Evolutionary conservation across 1,140 invertebrate genomes (phyloP), one percentile per base, ranked within the genome.

Genomic region (Agrilus planipennis): DNA sequence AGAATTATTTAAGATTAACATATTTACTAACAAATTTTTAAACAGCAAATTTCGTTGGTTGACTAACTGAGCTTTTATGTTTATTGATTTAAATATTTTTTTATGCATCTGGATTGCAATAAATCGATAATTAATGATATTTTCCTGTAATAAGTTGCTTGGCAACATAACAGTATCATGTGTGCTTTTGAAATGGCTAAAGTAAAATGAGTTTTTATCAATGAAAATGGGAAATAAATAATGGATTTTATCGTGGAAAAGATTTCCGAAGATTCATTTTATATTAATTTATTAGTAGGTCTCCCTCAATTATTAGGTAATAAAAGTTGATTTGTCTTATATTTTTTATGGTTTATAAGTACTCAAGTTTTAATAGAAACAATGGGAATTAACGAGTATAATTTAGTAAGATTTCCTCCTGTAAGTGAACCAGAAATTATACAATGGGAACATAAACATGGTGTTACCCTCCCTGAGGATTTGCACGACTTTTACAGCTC

Each of bases 221-320:
- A n/a, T n/a, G n/a, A n/a, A n/a, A n/a, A n/a, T n/a, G n/a, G n/a
- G n/a, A n/a, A n/a, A n/a, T n/a, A n/a, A n/a, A n/a, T n/a, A 39
- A 39, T 39, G 37, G 22, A 39, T 18, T 39, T 27, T 28, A 15
- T 19, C 25, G 37, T 39, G 14, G 37, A 39, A 9, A 27, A 14
- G 7, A 25, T 39, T 6, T 39, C 37, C 9, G 37, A 39, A 39
- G 17, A 19, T 21, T 19, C 22, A 2, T 39, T 19, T 39, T 39
- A 19, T 29, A 6, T 19, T 27, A 39, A 29, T 18, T 19, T 39
- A n/a, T 12, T 39, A 17, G 11, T 39, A 6, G 37, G 37, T 19
- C 27, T 39, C 14, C 10, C 37, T 10, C 4, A 28, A 12, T 7
- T 20, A 2, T 19, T 39, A 16, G 7, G 27, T 27, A 29, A 27